Evolutionary conservation across 2,113 vertebrate species (phyloP).

Genomic region (Nipponia nippon): DNA sequence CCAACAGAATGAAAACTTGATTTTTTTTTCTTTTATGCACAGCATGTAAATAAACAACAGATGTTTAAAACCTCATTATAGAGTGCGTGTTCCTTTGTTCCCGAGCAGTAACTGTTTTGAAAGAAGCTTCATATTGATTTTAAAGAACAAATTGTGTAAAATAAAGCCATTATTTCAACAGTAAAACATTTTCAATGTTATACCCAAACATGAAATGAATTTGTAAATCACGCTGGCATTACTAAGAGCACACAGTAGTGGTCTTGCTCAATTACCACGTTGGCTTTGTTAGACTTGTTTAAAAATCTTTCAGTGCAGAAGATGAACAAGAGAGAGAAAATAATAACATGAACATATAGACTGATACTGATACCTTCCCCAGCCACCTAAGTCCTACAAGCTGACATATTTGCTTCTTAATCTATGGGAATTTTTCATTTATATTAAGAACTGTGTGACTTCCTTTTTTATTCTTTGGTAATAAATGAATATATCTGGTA

Average conservation of each 20-base stretch:
- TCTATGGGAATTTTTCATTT: background rate
- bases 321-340: background rate
- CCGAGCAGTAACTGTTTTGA: background rate
- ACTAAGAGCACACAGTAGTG: background rate
- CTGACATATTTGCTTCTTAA: background rate
- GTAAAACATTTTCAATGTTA: background rate
- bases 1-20: background rate
- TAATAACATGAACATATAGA: background rate
- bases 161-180: background rate
- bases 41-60: background rate
- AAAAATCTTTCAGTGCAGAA: background rate
- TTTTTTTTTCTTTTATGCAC: background rate
- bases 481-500: background rate
- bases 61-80: background rate
- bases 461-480: background rate
- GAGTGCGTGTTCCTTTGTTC: background rate
- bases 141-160: background rate
- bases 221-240: background rate
- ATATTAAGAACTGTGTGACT: background rate
- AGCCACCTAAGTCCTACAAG: background rate
- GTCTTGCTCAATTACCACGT: background rate
- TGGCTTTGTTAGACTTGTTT: background rate
- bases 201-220: background rate
- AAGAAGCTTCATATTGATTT: background rate
- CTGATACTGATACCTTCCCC: background rate